A percentile compares a stretch with the other conserved stretches of the same genome.
Conservation (phyloP, 2,113 vertebrate genomes). For the Calypte anna region DNA sequence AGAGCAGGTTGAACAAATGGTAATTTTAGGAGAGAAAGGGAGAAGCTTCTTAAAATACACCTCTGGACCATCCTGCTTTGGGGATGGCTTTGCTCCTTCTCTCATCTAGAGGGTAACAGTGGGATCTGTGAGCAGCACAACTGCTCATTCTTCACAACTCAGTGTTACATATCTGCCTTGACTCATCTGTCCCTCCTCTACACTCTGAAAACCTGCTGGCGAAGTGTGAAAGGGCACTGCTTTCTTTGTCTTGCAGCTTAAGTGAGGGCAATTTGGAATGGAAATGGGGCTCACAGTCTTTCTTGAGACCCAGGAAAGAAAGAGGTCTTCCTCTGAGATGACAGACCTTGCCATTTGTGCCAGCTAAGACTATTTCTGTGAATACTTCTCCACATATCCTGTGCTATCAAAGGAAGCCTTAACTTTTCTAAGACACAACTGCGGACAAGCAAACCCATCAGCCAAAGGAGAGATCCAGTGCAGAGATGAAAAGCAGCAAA, state of each 20-base stretch:
- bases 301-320: background rate
- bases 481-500: background rate
- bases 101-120: background rate
- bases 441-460: background rate
- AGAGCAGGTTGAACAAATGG: background rate
- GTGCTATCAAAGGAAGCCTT: background rate
- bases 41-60: background rate
- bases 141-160: background rate
- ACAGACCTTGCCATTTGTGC: background rate
- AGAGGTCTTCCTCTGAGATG: background rate
- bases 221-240: background rate
- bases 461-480: background rate
- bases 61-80: background rate
- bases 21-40: background rate
- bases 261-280: background rate
- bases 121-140: background rate
- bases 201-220: background rate
- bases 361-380: background rate
- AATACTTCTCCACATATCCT: background rate
- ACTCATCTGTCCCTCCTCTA: rapidly evolving
- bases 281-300: background rate
- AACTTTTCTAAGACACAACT: background rate
- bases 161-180: rapidly evolving
- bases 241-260: background rate
- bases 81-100: background rate